These are phyloP conservation scores for Sminthurides bifidus DNA, from an alignment of 1,140 invertebrate genomes.

Conservation along the genomic window DNA sequence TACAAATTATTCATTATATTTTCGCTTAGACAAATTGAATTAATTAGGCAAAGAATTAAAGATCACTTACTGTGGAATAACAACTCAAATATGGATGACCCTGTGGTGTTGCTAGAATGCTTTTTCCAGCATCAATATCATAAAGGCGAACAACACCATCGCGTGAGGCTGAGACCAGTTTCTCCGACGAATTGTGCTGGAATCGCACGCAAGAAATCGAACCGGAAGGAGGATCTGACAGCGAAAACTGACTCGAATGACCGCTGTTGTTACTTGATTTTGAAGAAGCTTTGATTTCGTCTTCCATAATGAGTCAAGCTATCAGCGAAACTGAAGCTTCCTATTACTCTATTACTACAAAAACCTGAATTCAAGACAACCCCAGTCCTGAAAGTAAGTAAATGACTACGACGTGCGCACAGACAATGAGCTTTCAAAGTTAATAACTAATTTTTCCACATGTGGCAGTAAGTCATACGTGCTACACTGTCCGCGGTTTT, in stretches of 20 bases:
- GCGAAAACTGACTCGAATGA: neutral
- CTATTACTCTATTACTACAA: too few species aligned
- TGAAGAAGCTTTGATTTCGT: too few species aligned
- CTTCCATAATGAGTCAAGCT: too few species aligned
- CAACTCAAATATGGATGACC: neutral
- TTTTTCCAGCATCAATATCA: neutral
- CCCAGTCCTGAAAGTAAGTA: too few species aligned
- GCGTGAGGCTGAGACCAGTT: neutral
- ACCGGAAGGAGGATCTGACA: neutral
- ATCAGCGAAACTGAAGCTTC: too few species aligned
- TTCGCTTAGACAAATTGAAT: neutral
- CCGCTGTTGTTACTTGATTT: neutral
- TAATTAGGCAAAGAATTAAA: neutral
- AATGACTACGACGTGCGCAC: too few species aligned
- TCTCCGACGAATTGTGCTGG: neutral
- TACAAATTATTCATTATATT: neutral
- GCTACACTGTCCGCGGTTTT: too few species aligned
- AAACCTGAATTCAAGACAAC: too few species aligned
- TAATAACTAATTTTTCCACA: too few species aligned
- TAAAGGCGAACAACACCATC: neutral
- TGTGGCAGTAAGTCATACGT: too few species aligned
- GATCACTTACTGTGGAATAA: neutral
- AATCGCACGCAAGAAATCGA: neutral
- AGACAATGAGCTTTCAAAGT: too few species aligned
- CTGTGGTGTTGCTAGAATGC: neutral